Conservation (phyloP, 1,140 invertebrate species). For the Carposina sasakii region DNA sequence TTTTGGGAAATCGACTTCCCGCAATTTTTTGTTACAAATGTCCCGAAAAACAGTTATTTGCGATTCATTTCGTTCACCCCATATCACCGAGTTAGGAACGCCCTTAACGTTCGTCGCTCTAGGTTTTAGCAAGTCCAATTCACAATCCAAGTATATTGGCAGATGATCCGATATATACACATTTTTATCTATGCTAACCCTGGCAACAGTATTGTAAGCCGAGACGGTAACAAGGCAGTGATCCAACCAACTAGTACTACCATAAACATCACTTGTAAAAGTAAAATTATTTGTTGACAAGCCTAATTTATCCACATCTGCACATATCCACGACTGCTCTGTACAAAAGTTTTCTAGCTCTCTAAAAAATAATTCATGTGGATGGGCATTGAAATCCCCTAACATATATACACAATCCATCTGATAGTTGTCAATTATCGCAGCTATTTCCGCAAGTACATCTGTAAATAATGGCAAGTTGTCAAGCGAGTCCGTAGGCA, state of each 20-base stretch:
- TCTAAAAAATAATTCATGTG: background rate
- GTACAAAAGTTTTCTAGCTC: background rate
- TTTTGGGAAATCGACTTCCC: background rate
- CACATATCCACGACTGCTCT: background rate
- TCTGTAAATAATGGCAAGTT: background rate
- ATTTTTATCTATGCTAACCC: background rate
- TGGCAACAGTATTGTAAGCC: background rate
- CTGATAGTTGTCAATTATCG: background rate
- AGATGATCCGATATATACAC: background rate
- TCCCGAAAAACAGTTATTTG: background rate
- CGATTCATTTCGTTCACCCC: background rate
- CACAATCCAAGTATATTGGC: background rate
- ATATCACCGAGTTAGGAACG: background rate
- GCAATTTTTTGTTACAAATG: background rate
- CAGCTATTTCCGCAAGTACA: background rate
- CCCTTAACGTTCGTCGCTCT: background rate
- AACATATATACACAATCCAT: background rate
- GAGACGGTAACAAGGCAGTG: background rate
- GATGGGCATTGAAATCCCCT: background rate
- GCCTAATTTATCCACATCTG: background rate
- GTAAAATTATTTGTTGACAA: background rate
- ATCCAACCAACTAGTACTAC: background rate
- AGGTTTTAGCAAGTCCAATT: background rate
- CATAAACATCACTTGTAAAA: background rate
- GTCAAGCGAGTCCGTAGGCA: background rate